Base-by-base conservation (phyloP, 2,888 invertebrate genomes). In the Torymus texanus region DNA sequence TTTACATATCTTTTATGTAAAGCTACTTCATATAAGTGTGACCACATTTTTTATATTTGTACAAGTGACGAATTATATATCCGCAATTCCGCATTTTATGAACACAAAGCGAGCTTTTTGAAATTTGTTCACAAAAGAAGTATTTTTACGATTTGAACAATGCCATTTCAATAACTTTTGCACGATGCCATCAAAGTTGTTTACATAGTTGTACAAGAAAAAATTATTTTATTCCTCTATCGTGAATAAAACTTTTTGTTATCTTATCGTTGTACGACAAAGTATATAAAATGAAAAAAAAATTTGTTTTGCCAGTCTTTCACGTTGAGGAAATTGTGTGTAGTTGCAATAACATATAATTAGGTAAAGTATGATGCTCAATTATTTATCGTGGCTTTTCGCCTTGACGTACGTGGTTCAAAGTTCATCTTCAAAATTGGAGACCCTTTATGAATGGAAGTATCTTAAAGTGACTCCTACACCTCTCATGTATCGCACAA, bases 201-300 rank as follows among this genome's bases (percentile, higher is more conserved):
- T 16, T 16, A 59, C 14, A 59, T 62, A 62, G 21, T 29, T 29
- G 5, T 62, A 8, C 13, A 51, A 65, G 50, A 3, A 51, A 65
- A 51, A n/a, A 29, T 21, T 41, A 51, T 18, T 50, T 51, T 51
- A 65, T 65, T 51, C 12, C n/a, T 65, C 50, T 13, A 18, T 16
- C 65, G 16, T 65, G 51, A 65, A 51, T 65, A 51, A 65, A 65
- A 14, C 29, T 50, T 13, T 50, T 50, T 65, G 5, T 51, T 65
- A 65, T 51, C 65, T 65, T 65, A 65, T 51, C 65, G 10, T 51
- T 13, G 51, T n/a, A n/a, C 14, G 41, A 4, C 16, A 18, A 50
- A 11, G n/a, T 65, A 65, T 65, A 65, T 8, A 63, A 41, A 8
- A 41, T n/a, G 10, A 41, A 21, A 63, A 51, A 51, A 65, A 51